Conservation (phyloP, 2,113 vertebrate genomes). For the Hydrolagus affinis region DNA sequence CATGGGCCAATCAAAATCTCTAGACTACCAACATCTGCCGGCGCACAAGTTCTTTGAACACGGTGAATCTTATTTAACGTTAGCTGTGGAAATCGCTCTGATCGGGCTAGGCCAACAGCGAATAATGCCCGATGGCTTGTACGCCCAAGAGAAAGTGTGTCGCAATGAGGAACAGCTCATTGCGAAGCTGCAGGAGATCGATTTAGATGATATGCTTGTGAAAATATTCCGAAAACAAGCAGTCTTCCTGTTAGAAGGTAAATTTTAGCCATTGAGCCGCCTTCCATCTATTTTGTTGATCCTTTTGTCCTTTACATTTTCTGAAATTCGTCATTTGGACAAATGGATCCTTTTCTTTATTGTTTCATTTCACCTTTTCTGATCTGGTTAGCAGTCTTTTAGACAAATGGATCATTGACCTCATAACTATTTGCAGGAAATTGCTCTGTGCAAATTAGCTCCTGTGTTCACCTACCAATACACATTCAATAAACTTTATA, state of each 20-base stretch:
- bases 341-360: too few species aligned
- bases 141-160: conserved; percentile 91
- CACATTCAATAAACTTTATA: too few species aligned
- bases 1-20: conserved; percentile 63
- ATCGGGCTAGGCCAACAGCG: conserved; percentile 90
- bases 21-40: conserved; percentile 76
- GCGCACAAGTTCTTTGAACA: conserved; percentile 80
- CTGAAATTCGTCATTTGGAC: too few species aligned
- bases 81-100: conserved; percentile 84
- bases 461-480: too few species aligned
- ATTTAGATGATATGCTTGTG: conserved; percentile 75
- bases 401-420: too few species aligned
- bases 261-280: conserved; percentile 5
- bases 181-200: conserved; percentile 82
- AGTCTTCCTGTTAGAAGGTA: conserved; percentile 86
- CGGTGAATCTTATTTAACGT: conserved; percentile 73
- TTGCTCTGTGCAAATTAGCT: too few species aligned
- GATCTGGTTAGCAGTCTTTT: too few species aligned
- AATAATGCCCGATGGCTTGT: conserved; percentile 89
- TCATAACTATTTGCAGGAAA: too few species aligned
- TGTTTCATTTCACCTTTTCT: too few species aligned
- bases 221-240: conserved; percentile 92
- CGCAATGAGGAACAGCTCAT: conserved; percentile 89
- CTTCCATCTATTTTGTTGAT: not conserved
- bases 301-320: too few species aligned